phyloP scores from a whole-genome alignment of 2,113 vertebrate species.

The Clarias batrachus region DNA sequence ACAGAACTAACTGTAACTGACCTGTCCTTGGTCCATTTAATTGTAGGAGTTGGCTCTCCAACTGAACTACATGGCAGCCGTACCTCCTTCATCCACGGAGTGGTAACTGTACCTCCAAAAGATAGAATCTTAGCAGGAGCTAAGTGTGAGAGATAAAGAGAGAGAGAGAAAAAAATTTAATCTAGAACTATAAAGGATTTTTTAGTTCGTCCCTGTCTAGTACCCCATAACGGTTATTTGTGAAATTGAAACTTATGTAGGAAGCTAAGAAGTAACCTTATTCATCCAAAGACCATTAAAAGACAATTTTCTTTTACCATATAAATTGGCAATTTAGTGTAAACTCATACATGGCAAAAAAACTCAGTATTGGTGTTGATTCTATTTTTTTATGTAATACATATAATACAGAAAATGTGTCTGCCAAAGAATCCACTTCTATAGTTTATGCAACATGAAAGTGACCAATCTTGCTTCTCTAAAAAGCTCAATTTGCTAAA shows the following conservation, averaged over 20 bases:
- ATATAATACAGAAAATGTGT: no score
- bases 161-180: neutral
- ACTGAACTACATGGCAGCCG: constrained; percentile 91
- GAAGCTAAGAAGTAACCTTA: neutral
- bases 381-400: no score
- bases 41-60: constrained; percentile 86
- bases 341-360: neutral
- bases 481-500: no score
- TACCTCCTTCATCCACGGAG: constrained; percentile 98
- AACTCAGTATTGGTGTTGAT: no score
- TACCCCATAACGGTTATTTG: neutral
- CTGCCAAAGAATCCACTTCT: no score
- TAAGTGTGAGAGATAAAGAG: constrained; percentile 54
- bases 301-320: neutral
- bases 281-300: neutral
- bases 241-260: no score
- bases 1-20: constrained; percentile 49
- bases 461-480: no score
- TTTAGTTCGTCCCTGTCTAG: constrained; percentile 57
- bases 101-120: constrained; percentile 93
- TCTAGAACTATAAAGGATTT: neutral
- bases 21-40: constrained; percentile 99
- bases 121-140: constrained; percentile 97
- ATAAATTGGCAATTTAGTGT: neutral
- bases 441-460: no score